Evolutionary conservation across 2,113 vertebrate genomes (phyloP), one percentile per base, ranked within the genome.

Genomic region (Nothoprocta pentlandii): DNA sequence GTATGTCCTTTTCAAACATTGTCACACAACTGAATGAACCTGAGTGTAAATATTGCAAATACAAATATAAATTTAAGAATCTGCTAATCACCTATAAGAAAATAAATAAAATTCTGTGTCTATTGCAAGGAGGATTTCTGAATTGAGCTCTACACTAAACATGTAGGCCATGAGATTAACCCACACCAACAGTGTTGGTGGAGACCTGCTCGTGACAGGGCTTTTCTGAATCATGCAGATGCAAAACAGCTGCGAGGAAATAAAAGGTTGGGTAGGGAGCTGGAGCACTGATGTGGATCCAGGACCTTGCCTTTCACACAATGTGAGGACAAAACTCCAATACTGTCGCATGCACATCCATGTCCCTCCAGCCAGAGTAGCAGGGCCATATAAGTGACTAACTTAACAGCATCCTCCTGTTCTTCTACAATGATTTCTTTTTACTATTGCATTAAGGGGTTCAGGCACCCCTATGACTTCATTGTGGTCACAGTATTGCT

Each of bases 41-140:
- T n/a, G 28, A 90, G 54, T 85, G 46, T 41, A 95, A 91, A 94
- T 61, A 94, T 30, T 66, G 36, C 20, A 80, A 74, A 75, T 34
- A 13, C 47, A 53, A 78, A 93, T 49, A 91, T 91, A 59, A 94
- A 20, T 17, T 64, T 66, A 92, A 73, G 25, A 32, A 53, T 76
- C 86, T 90, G 26, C 69, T 1, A 11, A 16, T 22, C 61, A 89
- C 62, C 44, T 87, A 54, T 30, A 58, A 77, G 59, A 91, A 89
- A 94, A 93, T 6, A 36, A 80, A 71, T 7, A 53, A 81, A 69
- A 84, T 75, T n/a, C 34, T 2, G 2, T 54, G 46, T 42, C 25
- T 54, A 3, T 70, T 80, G 13, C 2, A 4, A 61, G 63, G 25
- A 82, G 58, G 74, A 80, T 87, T 87, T 85, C 49, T 82, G 70